Evolutionary conservation across 2,888 invertebrate species (phyloP).

Genomic region (Agapostemon virescens): DNA sequence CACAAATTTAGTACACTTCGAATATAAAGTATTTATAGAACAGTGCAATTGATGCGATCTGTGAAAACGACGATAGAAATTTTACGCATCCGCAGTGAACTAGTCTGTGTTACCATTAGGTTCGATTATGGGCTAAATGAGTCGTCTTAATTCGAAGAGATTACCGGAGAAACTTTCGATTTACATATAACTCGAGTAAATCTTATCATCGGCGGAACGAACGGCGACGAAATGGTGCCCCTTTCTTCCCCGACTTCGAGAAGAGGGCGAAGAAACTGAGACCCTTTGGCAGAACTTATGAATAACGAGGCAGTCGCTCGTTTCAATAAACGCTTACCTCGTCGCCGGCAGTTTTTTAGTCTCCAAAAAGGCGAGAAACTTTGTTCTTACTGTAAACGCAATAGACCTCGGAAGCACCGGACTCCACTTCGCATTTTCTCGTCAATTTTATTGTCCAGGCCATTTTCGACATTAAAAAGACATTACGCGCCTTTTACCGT

Average conservation of each 20-base stretch:
- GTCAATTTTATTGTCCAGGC: slow-evolving; percentile 9
- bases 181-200: slow-evolving; percentile 47
- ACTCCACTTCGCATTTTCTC: background rate
- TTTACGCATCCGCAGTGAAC: background rate
- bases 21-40: no score
- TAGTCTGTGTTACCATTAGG: background rate
- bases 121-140: slow-evolving; percentile 18
- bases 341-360: slow-evolving; percentile 49
- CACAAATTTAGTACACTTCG: no score
- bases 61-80: background rate
- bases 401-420: slow-evolving; percentile 30
- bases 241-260: slow-evolving; percentile 12
- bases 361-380: slow-evolving; percentile 36
- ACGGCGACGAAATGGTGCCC: slow-evolving; percentile 30
- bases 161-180: slow-evolving; percentile 40
- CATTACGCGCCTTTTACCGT: slow-evolving; percentile 25
- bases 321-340: slow-evolving; percentile 65
- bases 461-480: slow-evolving; percentile 40
- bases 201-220: slow-evolving; percentile 60
- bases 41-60: no score
- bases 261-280: slow-evolving; percentile 37
- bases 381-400: slow-evolving; percentile 40
- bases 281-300: slow-evolving; percentile 55
- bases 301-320: slow-evolving; percentile 61
- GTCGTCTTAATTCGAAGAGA: slow-evolving; percentile 23